Evolutionary conservation across 2,113 vertebrate species (phyloP).

Genomic region (Myrmophylax atrothorax): DNA sequence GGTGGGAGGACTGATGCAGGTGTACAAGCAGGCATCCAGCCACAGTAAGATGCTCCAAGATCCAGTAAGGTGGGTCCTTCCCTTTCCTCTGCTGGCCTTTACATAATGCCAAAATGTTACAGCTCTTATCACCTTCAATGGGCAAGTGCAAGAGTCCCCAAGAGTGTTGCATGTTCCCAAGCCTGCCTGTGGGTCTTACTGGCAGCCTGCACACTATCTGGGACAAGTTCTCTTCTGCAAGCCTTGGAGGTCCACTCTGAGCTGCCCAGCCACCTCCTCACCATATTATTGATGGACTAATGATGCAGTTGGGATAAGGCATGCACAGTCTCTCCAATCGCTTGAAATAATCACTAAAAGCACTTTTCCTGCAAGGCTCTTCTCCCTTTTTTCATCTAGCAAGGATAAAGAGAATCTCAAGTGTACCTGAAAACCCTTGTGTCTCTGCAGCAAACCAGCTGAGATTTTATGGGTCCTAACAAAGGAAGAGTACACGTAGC

Average conservation of each 20-base stretch:
- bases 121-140: neutral
- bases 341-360: conserved; percentile 1
- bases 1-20: neutral
- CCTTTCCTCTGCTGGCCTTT: neutral
- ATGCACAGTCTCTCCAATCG: neutral
- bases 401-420: conserved; percentile 3
- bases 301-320: neutral
- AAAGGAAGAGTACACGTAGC: neutral
- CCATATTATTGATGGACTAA: neutral
- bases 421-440: neutral
- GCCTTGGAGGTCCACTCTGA: neutral
- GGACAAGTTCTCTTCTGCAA: neutral
- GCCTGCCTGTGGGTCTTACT: neutral
- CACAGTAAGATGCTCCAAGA: neutral
- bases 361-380: conserved; percentile 1
- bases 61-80: neutral
- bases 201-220: neutral
- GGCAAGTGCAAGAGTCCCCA: neutral
- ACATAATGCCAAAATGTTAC: neutral
- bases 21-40: neutral
- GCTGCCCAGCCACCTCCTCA: neutral
- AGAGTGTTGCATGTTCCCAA: neutral
- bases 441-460: neutral
- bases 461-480: neutral
- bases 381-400: neutral